Evolutionary conservation across 1,140 invertebrate species (phyloP).

Genomic region (Scaptodrosophila lebanonensis): DNA sequence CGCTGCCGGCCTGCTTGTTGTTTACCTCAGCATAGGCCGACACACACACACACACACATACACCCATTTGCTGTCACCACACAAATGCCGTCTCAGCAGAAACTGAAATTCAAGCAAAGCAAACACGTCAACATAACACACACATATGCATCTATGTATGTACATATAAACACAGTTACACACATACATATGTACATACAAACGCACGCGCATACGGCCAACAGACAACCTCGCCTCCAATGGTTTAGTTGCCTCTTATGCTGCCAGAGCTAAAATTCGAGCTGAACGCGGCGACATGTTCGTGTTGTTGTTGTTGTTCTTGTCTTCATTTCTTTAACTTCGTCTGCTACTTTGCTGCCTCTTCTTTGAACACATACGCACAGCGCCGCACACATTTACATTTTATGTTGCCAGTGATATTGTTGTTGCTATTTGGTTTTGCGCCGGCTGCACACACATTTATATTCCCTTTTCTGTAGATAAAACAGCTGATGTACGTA

Average conservation of each 20-base stretch:
- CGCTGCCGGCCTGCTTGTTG: slow-evolving; percentile 13
- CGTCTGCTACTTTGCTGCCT: slow-evolving; percentile 53
- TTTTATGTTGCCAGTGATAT: slow-evolving; percentile 28
- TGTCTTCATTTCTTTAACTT: slow-evolving; percentile 58
- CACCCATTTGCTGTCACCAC: neutral
- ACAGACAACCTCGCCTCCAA: slow-evolving; percentile 23
- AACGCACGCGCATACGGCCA: too few relatives aligned
- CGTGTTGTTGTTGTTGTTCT: slow-evolving; percentile 23
- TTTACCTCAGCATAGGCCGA: slow-evolving; percentile 52
- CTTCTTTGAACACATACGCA: neutral
- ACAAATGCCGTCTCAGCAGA: slow-evolving; percentile 52
- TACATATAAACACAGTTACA: slow-evolving; percentile 25
- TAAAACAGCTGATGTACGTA: too few relatives aligned
- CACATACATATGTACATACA: neutral
- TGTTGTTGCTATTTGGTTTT: slow-evolving; percentile 20
- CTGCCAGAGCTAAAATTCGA: slow-evolving; percentile 36
- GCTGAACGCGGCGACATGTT: slow-evolving; percentile 27
- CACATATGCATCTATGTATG: slow-evolving; percentile 11
- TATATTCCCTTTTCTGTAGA: slow-evolving; percentile 37
- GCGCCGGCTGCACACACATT: slow-evolving; percentile 56
- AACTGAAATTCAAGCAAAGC: slow-evolving; percentile 62
- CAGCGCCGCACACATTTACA: slow-evolving; percentile 17
- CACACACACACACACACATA: slow-evolving; percentile 9
- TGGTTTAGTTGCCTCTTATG: slow-evolving; percentile 15
- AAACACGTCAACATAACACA: slow-evolving; percentile 31